A percentile compares a stretch with the other conserved stretches of the same genome.
phyloP scores from a whole-genome alignment of 2,888 invertebrate genomes.

The Drosophila mayaguana region DNA sequence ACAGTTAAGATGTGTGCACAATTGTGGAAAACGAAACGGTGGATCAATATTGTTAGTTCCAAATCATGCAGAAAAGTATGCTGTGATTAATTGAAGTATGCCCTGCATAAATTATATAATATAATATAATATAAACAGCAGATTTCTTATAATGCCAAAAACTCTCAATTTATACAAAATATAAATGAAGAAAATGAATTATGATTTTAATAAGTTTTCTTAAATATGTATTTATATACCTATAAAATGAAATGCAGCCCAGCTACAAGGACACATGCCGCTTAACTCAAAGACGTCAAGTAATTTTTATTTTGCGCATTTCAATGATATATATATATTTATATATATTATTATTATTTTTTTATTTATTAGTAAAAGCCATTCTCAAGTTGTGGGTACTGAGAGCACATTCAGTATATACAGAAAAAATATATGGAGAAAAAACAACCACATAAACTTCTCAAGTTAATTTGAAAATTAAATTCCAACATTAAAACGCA shows the following conservation, averaged over 20 bases:
- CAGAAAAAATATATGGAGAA: slow-evolving; percentile 14
- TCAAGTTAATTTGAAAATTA: slow-evolving; percentile 78
- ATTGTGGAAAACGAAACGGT: slow-evolving; percentile 56
- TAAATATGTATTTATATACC: neutral
- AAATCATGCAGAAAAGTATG: neutral
- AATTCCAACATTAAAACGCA: slow-evolving; percentile 78
- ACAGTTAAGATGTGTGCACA: slow-evolving; percentile 44
- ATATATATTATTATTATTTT: neutral
- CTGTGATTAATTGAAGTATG: no score
- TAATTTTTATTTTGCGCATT: slow-evolving; percentile 11
- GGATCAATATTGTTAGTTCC: neutral
- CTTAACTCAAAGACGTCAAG: slow-evolving; percentile 7
- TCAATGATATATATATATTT: neutral
- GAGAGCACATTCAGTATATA: neutral
- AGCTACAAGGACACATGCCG: neutral
- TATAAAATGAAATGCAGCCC: neutral
- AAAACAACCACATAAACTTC: slow-evolving; percentile 53
- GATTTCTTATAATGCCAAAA: no score
- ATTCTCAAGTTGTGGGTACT: neutral
- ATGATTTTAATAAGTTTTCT: neutral
- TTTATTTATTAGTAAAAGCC: slow-evolving; percentile 1
- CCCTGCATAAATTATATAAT: no score
- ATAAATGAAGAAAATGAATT: neutral
- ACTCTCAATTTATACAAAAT: neutral
- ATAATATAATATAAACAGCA: no score